phyloP scores from a whole-genome alignment of 2,888 invertebrate species.

The Drosophila nr. medialis region DNA sequence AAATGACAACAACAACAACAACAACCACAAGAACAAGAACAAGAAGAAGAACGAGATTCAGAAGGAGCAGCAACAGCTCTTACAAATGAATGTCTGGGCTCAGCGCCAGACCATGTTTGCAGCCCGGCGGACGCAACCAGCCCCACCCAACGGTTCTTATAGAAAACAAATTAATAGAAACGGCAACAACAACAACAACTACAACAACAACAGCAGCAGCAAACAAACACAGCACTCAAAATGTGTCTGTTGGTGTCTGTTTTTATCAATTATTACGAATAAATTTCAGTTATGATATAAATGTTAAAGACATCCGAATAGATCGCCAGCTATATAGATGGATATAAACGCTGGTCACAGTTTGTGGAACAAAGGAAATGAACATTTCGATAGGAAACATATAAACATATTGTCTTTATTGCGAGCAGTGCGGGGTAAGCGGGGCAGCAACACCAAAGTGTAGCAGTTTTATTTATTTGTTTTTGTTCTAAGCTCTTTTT shows the following conservation, averaged over 20 bases:
- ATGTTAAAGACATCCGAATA: conserved; percentile 2
- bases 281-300: conserved; percentile 35
- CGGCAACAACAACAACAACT: conserved; percentile 9
- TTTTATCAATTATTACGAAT: conserved; percentile 24
- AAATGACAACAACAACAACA: conserved; percentile 67
- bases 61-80: conserved; percentile 10
- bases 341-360: conserved; percentile 19
- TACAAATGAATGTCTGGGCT: conserved; percentile 77
- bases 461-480: conserved; percentile 62
- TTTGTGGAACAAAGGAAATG: conserved; percentile 56
- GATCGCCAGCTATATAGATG: conserved; percentile 11
- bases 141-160: conserved; percentile 31
- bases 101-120: conserved; percentile 74
- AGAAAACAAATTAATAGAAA: conserved; percentile 38
- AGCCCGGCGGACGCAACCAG: conserved; percentile 41
- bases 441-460: conserved; percentile 51
- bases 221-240: conserved; percentile 25
- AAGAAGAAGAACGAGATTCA: neutral
- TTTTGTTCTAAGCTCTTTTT: conserved; percentile 43
- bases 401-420: conserved; percentile 36
- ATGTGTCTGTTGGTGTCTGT: conserved; percentile 12
- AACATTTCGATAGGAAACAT: conserved; percentile 22
- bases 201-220: conserved; percentile 20
- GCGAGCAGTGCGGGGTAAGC: neutral
- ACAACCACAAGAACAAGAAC: conserved; percentile 51